Base-by-base conservation (phyloP, 2,797 vertebrate genomes). In the Kryptopterus vitreolus region DNA sequence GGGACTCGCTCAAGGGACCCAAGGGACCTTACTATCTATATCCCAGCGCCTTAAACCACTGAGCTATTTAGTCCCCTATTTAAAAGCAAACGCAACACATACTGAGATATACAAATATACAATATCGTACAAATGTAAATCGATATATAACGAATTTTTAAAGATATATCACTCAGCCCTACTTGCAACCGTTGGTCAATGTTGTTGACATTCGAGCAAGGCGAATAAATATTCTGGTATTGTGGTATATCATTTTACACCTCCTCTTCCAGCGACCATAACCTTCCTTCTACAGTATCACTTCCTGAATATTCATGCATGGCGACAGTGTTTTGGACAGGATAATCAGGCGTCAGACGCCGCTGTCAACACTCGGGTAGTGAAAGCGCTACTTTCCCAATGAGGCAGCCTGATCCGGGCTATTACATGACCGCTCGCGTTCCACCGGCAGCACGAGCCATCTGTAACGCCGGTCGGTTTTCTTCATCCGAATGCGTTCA, bases 261-360 rank as follows among this genome's bases (percentile, higher is more conserved):
- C 22, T 10, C 7, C 3, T 50, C 16, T 53, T 48, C 20, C 24
- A 5, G 11, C 7, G 20, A 57, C 57, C 22, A 1, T 52, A 58
- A 57, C 82, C 87, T 81, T 81, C 88, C 88, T 87, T 83, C 77
- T 77, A n/a, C n/a, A n/a, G n/a, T n/a, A 88, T 74, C 73, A 68
- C 73, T 83, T 85, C 61, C 82, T 90, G 88, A 91, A 90, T 90
- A 89, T 90, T 86, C 86, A 84, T 85, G 77, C 35, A 75, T 52
- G 26, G 31, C 10, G 12, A 29, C 29, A 15, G 43, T 70, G 68
- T 9, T 52, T 87, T 82, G 83, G 83, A 88, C 87, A 90, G 87
- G 85, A 84, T 85, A 86, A 87, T 90, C 86, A 86, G 89, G 86
- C 87, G 86, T 86, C 88, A 84, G 87, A 43, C 22, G 18, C 74